These are phyloP conservation scores for Nephotettix cincticeps DNA, from an alignment of 1,140 invertebrate species.

Conservation along the genomic window DNA sequence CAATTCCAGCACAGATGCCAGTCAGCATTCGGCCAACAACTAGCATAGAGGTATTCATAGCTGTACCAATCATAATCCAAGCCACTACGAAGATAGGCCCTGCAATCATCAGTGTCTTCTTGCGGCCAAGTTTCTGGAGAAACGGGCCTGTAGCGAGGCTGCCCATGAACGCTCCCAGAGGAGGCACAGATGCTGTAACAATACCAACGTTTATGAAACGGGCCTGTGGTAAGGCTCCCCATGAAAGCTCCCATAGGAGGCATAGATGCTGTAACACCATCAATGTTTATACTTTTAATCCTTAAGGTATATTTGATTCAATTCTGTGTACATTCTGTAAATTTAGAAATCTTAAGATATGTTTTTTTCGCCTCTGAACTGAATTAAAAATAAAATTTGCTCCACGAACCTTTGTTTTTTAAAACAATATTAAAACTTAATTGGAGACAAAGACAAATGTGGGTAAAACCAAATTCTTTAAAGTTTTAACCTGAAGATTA, in stretches of 20 bases:
- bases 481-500: too few species aligned
- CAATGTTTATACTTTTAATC: too few species aligned
- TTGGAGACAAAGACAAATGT: too few species aligned
- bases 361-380: too few species aligned
- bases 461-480: too few species aligned
- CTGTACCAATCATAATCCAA: conserved; percentile 54
- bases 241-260: conserved; percentile 54
- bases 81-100: conserved; percentile 54
- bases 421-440: too few species aligned
- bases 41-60: conserved; percentile 46
- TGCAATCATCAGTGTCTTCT: conserved; percentile 49
- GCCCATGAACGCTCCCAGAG: conserved; percentile 54
- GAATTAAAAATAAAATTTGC: too few species aligned
- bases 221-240: conserved; percentile 52
- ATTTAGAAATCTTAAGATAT: too few species aligned
- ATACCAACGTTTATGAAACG: too few species aligned
- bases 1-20: conserved; percentile 60
- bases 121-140: conserved; percentile 52
- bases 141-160: conserved; percentile 52
- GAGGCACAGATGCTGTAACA: conserved; percentile 53
- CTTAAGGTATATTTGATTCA: too few species aligned
- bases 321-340: too few species aligned
- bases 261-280: conserved; percentile 51
- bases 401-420: too few species aligned
- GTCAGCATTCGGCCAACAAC: conserved; percentile 56